phyloP scores from a whole-genome alignment of 2,888 invertebrate genomes.

The Drosophila pseudotakahashii region DNA sequence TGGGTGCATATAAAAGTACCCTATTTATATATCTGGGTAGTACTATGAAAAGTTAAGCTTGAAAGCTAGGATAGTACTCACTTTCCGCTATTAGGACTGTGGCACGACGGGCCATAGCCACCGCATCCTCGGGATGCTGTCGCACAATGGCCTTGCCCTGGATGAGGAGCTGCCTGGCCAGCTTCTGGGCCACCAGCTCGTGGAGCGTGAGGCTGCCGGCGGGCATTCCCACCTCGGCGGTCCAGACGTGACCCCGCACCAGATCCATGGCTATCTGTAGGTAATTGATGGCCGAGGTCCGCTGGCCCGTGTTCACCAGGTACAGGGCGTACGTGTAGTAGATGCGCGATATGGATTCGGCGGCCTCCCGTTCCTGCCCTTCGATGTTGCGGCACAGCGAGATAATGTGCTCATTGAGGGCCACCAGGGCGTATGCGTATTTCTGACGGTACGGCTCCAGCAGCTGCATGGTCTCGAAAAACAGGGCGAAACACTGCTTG shows the following conservation, averaged over 20 bases:
- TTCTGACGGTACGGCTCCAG: constrained; percentile 61
- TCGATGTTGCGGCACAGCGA: constrained; percentile 57
- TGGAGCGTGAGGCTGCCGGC: constrained; percentile 59
- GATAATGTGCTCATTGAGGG: constrained; percentile 69
- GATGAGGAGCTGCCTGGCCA: constrained; percentile 60
- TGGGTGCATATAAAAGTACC: too few relatives aligned
- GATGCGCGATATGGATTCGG: constrained; percentile 72
- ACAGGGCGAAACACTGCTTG: constrained; percentile 56
- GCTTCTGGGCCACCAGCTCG: constrained; percentile 56
- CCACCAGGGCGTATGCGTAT: constrained; percentile 69
- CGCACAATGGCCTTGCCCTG: constrained; percentile 56
- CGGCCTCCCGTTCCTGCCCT: constrained; percentile 53
- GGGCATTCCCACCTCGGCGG: constrained; percentile 51
- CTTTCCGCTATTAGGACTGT: constrained; percentile 66
- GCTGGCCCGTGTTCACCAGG: constrained; percentile 45
- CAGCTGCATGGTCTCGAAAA: constrained; percentile 68
- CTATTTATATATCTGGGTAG: too few relatives aligned
- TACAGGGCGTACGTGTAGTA: constrained; percentile 66
- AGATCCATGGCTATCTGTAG: constrained; percentile 63
- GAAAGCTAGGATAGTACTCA: too few relatives aligned
- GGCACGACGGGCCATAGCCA: constrained; percentile 63
- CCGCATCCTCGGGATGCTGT: constrained; percentile 59
- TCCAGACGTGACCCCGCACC: constrained; percentile 71
- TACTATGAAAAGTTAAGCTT: too few relatives aligned
- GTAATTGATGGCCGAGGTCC: constrained; percentile 57